Percentiles rank a stretch among this genome's conserved stretches.
These are phyloP conservation scores for Pasiphila rectangulata DNA, from an alignment of 2,888 invertebrate genomes.

Conservation along the genomic window DNA sequence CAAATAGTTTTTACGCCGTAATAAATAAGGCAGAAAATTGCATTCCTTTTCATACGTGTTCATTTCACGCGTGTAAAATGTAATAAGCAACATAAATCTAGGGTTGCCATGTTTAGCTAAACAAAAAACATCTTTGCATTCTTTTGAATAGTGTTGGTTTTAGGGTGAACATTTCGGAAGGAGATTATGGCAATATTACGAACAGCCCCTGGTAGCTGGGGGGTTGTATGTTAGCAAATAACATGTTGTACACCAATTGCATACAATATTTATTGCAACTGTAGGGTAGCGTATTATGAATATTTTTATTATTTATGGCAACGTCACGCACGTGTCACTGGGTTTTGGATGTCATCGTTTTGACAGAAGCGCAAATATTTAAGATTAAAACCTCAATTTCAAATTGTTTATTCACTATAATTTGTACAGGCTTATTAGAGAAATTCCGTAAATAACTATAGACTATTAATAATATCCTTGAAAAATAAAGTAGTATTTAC, in stretches of 20 bases:
- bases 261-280: conserved; percentile 72
- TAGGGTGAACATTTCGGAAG: conserved; percentile 39
- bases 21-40: conserved; percentile 64
- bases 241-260: conserved; percentile 63
- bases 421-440: too few relatives aligned
- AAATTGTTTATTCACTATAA: too few relatives aligned
- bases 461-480: too few relatives aligned
- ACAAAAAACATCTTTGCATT: conserved; percentile 23
- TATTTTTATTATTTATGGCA: conserved; percentile 40
- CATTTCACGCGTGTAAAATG: conserved; percentile 75
- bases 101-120: conserved; percentile 38
- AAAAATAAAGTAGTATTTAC: too few relatives aligned
- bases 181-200: conserved; percentile 64
- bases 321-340: conserved; percentile 17
- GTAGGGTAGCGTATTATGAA: conserved; percentile 60
- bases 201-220: conserved; percentile 60
- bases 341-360: conserved; percentile 6
- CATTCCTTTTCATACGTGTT: conserved; percentile 57
- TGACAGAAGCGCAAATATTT: conserved; percentile 4
- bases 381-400: neutral
- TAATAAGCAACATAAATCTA: conserved; percentile 75
- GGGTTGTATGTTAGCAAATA: conserved; percentile 68
- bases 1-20: conserved; percentile 53
- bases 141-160: conserved; percentile 42
- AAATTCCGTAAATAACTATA: too few relatives aligned